Evolutionary conservation across 2,888 invertebrate species (phyloP).

Genomic region (Macrosoma leucophasiata): DNA sequence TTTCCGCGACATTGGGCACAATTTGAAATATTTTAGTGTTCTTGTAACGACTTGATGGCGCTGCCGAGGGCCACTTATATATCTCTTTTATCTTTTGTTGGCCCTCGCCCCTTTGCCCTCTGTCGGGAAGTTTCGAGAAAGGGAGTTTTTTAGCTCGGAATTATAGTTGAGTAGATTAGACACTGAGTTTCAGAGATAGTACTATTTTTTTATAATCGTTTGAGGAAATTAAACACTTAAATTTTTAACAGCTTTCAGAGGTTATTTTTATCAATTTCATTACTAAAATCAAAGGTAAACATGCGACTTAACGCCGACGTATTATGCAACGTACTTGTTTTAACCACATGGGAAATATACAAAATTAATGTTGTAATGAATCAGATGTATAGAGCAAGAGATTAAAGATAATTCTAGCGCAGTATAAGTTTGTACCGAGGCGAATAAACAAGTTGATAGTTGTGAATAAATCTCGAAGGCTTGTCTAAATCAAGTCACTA

Average conservation of each 20-base stretch:
- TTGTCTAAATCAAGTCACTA: conserved; percentile 64
- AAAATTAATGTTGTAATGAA: too few relatives aligned
- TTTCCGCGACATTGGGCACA: conserved; percentile 74
- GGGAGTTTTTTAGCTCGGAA: conserved; percentile 51
- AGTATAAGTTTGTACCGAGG: too few relatives aligned
- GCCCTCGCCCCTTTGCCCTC: conserved; percentile 62
- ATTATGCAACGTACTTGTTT: too few relatives aligned
- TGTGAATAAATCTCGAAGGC: conserved; percentile 48
- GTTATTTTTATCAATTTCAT: too few relatives aligned
- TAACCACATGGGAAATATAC: too few relatives aligned
- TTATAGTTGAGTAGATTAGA: conserved; percentile 34
- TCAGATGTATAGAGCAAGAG: too few relatives aligned
- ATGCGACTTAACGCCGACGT: too few relatives aligned
- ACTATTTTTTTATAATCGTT: conserved; percentile 28
- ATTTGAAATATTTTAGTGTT: conserved; percentile 76
- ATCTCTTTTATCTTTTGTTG: conserved; percentile 73
- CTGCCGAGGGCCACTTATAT: conserved; percentile 74
- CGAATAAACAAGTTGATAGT: conserved; percentile 54
- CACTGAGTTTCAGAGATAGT: conserved; percentile 20
- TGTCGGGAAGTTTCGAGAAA: conserved; percentile 43
- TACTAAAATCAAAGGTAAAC: too few relatives aligned
- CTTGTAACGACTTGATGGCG: conserved; percentile 75
- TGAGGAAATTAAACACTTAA: conserved; percentile 29
- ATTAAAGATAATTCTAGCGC: too few relatives aligned
- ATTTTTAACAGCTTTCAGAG: too few relatives aligned